Percentiles rank a stretch among this genome's conserved stretches.
Conservation (phyloP, 2,797 vertebrate genomes). For the Numenius phaeopus region DNA sequence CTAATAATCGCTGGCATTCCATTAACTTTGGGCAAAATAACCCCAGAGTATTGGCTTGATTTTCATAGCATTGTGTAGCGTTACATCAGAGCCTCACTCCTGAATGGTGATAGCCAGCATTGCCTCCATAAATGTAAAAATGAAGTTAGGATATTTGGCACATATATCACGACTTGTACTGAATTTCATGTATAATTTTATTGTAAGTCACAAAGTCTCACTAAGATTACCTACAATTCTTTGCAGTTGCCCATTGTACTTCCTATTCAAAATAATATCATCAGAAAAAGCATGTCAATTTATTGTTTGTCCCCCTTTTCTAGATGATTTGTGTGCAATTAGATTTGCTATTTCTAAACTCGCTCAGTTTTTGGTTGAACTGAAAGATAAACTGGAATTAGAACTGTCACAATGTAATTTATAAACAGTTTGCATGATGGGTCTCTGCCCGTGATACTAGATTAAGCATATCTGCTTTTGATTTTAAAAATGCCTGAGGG, state of each 20-base stretch:
- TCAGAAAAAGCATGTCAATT: neutral
- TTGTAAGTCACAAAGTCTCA: neutral
- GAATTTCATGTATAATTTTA: neutral
- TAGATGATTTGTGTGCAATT: neutral
- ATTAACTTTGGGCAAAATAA: neutral
- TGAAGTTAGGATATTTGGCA: neutral
- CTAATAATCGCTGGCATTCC: neutral
- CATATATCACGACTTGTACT: neutral
- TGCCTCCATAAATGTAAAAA: neutral
- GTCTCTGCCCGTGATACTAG: neutral
- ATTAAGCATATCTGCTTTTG: neutral
- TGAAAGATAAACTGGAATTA: neutral
- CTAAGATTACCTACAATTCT: neutral
- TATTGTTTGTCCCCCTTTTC: neutral
- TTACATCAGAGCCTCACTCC: fast-evolving
- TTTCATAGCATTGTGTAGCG: neutral
- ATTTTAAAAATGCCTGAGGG: neutral
- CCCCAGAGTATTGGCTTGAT: neutral
- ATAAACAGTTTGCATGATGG: neutral
- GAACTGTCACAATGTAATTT: neutral
- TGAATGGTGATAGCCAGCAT: neutral
- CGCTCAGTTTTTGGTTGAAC: neutral
- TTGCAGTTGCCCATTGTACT: neutral
- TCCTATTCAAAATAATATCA: neutral
- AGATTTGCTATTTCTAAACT: neutral